Evolutionary conservation across 1,140 invertebrate genomes (phyloP).

Genomic region (Drosophila rufa): DNA sequence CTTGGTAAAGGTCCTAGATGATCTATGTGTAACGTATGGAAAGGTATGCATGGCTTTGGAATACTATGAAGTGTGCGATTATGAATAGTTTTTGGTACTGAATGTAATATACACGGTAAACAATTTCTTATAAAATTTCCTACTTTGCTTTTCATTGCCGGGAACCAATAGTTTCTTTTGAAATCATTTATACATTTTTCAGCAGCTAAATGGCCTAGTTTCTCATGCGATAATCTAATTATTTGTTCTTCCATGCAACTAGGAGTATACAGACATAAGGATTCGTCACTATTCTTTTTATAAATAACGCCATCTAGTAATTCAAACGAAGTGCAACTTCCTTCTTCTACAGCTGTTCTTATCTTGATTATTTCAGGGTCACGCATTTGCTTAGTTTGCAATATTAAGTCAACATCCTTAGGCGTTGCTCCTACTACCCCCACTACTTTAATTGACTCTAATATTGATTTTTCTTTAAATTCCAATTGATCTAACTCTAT

Average conservation of each 20-base stretch:
- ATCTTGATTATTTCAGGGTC: neutral
- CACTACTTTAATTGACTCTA: neutral
- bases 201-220: neutral
- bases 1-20: neutral
- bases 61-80: neutral
- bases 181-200: neutral
- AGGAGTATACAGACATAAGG: neutral
- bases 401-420: neutral
- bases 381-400: neutral
- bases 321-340: neutral
- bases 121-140: too few species aligned
- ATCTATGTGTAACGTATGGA: neutral
- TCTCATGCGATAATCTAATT: constrained; percentile 1
- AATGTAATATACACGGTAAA: neutral
- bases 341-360: neutral
- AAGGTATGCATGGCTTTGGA: neutral
- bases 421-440: constrained; percentile 1
- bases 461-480: neutral
- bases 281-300: neutral
- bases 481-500: too few species aligned
- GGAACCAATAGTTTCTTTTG: neutral
- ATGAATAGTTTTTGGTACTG: constrained; percentile 1
- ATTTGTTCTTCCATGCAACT: neutral
- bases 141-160: neutral
- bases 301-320: neutral